These are phyloP conservation scores for Caenorhabditis parvicauda DNA, from an alignment of 2,888 invertebrate genomes.

Conservation along the genomic window DNA sequence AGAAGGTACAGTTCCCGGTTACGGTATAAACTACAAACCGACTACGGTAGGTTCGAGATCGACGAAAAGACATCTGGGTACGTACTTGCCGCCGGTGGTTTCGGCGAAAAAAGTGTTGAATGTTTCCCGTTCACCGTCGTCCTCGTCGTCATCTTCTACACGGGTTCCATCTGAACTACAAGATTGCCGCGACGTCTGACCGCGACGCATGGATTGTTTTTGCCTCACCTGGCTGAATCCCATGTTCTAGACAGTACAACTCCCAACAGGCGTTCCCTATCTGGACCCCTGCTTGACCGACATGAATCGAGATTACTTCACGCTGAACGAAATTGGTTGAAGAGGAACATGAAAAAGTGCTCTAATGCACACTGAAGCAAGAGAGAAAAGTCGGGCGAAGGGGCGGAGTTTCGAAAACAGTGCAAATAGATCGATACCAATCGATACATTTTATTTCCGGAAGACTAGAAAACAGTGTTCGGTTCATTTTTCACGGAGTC, in stretches of 20 bases:
- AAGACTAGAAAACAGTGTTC: background rate
- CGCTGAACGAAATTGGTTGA: constrained; percentile 12
- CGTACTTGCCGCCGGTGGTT: constrained; percentile 74
- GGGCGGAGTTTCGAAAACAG: too few species aligned
- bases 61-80: constrained; percentile 43
- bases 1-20: background rate
- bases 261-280: constrained; percentile 69
- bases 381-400: too few species aligned
- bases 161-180: constrained; percentile 38
- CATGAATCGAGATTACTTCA: constrained; percentile 42
- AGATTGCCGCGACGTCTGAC: constrained; percentile 15
- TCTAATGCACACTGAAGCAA: background rate
- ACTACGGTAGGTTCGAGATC: constrained; percentile 57
- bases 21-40: constrained; percentile 25
- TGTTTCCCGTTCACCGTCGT: constrained; percentile 74
- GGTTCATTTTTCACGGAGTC: background rate
- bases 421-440: too few species aligned
- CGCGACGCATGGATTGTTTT: background rate
- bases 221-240: constrained; percentile 66
- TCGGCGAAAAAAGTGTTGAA: constrained; percentile 80
- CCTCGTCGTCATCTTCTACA: constrained; percentile 35
- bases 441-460: background rate
- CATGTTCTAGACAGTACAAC: constrained; percentile 69
- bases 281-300: constrained; percentile 46
- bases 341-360: background rate